phyloP scores from a whole-genome alignment of 2,888 invertebrate species.

The Pammene fasciana region DNA sequence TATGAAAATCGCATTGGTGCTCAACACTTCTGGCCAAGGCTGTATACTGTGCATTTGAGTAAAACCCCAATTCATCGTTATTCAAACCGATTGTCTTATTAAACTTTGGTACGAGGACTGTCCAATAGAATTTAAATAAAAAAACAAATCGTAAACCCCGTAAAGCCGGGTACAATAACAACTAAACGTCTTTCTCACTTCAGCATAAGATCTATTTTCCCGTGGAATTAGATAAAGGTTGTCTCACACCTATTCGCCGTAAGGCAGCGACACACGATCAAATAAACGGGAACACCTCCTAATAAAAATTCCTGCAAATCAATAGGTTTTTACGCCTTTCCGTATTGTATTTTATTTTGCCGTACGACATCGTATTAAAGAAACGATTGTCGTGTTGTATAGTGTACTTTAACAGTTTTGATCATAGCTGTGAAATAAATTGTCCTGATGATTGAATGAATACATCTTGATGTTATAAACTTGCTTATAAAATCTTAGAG shows the following conservation, averaged over 20 bases:
- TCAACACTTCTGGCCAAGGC: no score
- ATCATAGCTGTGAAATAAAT: background rate
- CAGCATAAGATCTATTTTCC: background rate
- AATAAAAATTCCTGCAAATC: conserved; percentile 84
- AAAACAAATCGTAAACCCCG: conserved; percentile 27
- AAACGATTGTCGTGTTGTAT: conserved; percentile 70
- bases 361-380: conserved; percentile 79
- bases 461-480: no score
- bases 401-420: conserved; percentile 41
- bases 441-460: no score
- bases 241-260: background rate
- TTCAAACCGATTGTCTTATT: conserved; percentile 12
- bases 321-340: conserved; percentile 81
- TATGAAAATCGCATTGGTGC: no score
- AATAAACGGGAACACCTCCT: conserved; percentile 79
- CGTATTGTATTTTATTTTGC: conserved; percentile 82
- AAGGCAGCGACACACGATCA: conserved; percentile 51
- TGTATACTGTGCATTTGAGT: no score
- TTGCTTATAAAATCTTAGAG: no score
- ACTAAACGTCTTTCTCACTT: background rate
- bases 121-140: conserved; percentile 34
- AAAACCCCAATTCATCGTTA: conserved; percentile 6
- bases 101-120: conserved; percentile 11
- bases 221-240: background rate
- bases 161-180: conserved; percentile 39